Evolutionary conservation across 2,888 invertebrate species (phyloP).

Genomic region (Conus canariensis): DNA sequence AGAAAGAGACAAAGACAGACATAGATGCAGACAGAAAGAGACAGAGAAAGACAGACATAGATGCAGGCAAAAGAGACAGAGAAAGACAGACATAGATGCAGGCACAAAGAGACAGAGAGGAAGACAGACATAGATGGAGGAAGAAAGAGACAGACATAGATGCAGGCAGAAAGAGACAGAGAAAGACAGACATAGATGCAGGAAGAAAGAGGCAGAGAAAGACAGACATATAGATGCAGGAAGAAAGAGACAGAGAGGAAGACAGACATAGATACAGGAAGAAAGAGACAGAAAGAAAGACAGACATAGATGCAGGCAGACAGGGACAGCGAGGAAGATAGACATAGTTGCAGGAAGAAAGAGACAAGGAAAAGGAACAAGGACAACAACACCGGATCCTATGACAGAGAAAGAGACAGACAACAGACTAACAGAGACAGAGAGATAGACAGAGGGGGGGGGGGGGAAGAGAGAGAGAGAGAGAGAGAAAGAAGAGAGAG

Average conservation of each 20-base stretch:
- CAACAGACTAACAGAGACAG: not conserved
- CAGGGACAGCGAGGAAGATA: not conserved
- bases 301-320: not conserved
- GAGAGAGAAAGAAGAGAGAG: not conserved
- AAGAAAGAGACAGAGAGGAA: not conserved
- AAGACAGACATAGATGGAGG: not conserved
- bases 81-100: not conserved
- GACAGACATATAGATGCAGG: not conserved
- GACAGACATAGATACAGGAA: not conserved
- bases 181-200: not conserved
- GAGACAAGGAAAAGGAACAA: too few relatives aligned
- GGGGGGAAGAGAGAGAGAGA: not conserved
- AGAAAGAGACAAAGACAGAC: not conserved
- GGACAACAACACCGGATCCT: too few relatives aligned
- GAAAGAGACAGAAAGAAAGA: not conserved
- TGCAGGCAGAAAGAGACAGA: not conserved
- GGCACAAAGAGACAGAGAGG: not conserved
- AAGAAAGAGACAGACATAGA: not conserved
- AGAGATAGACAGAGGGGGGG: not conserved
- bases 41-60: not conserved
- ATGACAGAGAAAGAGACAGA: too few relatives aligned
- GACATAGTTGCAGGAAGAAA: not conserved
- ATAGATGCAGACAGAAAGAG: not conserved
- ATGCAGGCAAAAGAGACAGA: not conserved
- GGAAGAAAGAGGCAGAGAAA: not conserved